Base-by-base conservation (phyloP, 2,888 invertebrate genomes). In the Dendrolimus houi region DNA sequence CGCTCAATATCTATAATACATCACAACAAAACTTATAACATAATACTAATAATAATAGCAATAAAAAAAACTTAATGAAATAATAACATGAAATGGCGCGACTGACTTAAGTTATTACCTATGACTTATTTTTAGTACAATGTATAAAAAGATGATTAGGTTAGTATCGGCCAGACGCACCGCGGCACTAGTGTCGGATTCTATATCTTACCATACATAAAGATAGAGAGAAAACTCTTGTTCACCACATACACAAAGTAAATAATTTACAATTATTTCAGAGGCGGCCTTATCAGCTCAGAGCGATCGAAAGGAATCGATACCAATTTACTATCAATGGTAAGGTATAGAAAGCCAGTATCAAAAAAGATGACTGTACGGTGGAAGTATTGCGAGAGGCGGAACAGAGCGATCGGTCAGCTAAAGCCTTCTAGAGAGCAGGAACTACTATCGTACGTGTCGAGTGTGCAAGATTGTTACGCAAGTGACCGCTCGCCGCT, bases 61-160 rank as follows among this genome's bases (percentile, higher is more conserved):
- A 47, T 47, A 10, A 67, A 69, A 14, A 14, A 64, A 65, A 58
- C 55, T 58, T 56, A 73, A 75, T 75, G 72, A 75, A 73, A 72
- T 67, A 75, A 71, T 67, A 79, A 74, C 71, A 81, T 82, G 83
- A 85, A 79, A 89, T 89, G 90, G 89, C 87, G 83, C 86, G 84
- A 82, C 83, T 88, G 86, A 87, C 88, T 89, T 86, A 85, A 59
- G 57, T 67, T 74, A 73, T 67, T 29, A 78, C 64, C 65, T 58
- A 75, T 79, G 77, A 81, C 82, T 83, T 85, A 85, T 69, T 29
- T 29, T 72, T 70, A 69, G 66, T 71, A 71, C 62, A 64, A 64
- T 68, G 71, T 71, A 74, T 69, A 69, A 68, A 64, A 69, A 65
- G 29, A 29, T 29, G 29, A 29, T 29, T 6, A 71, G 72, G 72